These are phyloP conservation scores for Euleptes europaea DNA, from an alignment of 2,113 vertebrate genomes.

Conservation along the genomic window DNA sequence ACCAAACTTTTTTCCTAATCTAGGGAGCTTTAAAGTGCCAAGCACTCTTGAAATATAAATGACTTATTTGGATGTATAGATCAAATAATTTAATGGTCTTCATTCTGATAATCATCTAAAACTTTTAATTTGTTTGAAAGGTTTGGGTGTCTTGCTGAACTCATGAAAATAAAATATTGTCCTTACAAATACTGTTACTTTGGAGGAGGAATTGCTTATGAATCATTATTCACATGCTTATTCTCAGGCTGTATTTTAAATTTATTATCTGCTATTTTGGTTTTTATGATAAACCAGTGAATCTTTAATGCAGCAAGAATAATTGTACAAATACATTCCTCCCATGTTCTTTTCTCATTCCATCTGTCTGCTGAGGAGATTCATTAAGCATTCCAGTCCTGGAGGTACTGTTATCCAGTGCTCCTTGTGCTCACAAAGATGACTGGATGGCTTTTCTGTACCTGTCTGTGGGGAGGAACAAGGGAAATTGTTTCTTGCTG, in stretches of 20 bases:
- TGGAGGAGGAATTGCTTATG: background rate
- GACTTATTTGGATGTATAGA: background rate
- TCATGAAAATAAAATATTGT: background rate
- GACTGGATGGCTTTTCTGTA: background rate
- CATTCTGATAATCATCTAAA: background rate
- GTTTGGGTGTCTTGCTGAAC: background rate
- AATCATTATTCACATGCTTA: background rate
- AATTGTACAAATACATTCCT: background rate
- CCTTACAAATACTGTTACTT: background rate
- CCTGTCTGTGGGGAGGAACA: background rate
- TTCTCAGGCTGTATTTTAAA: background rate
- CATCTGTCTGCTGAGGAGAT: background rate
- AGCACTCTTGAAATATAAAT: background rate
- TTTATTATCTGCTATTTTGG: background rate
- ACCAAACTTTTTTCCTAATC: background rate
- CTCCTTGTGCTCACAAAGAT: background rate
- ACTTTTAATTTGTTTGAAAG: background rate
- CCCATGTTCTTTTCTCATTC: background rate
- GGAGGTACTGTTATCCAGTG: background rate
- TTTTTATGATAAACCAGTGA: background rate
- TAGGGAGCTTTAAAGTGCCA: background rate
- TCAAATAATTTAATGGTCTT: background rate
- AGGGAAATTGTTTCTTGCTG: background rate
- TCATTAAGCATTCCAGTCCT: background rate
- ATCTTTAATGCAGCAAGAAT: background rate